Conservation (phyloP, 2,113 vertebrate species). For the Corvus hawaiiensis region DNA sequence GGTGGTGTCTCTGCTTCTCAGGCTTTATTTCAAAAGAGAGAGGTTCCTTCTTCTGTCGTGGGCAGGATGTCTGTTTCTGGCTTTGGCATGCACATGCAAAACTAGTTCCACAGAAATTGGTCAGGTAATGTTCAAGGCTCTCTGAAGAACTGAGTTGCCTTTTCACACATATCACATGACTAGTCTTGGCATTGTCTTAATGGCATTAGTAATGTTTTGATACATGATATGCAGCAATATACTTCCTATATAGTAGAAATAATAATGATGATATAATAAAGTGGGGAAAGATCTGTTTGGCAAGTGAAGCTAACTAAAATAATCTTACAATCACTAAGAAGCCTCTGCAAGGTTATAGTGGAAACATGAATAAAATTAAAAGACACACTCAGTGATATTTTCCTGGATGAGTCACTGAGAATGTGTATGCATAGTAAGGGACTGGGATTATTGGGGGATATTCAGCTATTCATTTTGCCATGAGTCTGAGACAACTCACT, state of each 20-base stretch:
- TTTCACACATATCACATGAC: background rate
- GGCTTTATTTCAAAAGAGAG: background rate
- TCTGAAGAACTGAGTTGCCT: background rate
- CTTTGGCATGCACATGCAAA: background rate
- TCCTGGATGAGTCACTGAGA: slow-evolving; percentile 42
- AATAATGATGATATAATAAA: slow-evolving; percentile 59
- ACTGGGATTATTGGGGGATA: background rate
- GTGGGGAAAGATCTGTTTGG: slow-evolving; percentile 52
- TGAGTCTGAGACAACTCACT: background rate
- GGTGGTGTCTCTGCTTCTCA: background rate
- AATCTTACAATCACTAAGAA: slow-evolving; percentile 49
- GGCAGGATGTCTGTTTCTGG: background rate
- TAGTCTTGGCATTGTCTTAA: slow-evolving; percentile 20
- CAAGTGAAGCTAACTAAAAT: slow-evolving; percentile 50
- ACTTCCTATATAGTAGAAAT: slow-evolving; percentile 37
- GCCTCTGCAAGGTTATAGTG: slow-evolving; percentile 5
- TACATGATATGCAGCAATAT: background rate
- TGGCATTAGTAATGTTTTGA: slow-evolving; percentile 46
- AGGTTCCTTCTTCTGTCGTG: background rate
- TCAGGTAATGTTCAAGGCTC: background rate
- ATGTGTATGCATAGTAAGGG: background rate
- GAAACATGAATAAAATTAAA: slow-evolving; percentile 58
- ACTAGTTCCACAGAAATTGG: background rate
- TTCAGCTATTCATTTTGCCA: background rate
- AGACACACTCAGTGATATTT: slow-evolving; percentile 14